Evolutionary conservation across 2,888 invertebrate species (phyloP), one percentile per base, ranked within the genome.

Genomic region (Agapostemon virescens): DNA sequence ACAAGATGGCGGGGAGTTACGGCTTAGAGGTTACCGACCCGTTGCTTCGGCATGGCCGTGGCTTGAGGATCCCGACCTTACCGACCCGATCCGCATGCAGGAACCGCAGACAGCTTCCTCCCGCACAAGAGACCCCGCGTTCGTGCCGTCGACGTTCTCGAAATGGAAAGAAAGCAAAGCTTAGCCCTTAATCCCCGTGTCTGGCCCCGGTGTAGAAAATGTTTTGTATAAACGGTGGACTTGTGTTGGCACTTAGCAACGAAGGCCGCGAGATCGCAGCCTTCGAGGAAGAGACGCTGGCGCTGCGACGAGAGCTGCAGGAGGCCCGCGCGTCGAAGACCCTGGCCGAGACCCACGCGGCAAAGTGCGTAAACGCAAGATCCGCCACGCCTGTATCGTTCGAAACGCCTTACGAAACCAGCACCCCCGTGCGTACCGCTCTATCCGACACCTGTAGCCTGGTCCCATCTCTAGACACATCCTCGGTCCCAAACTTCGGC

Each of bases 341-440:
- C 77, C 83, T 86, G 69, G 89, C 88, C 74, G 92, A 92, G 83
- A 86, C 86, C 78, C 91, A 91, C 79, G 89, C 88, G 82, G 87
- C 90, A 85, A 93, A 92, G 93, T 92, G 91, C 93, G 92, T 93
- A 91, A 91, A 88, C 85, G 89, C 85, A 82, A 86, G 81, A 81
- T 80, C 86, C 45, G 84, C 82, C 84, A 88, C 88, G 85, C 88
- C 90, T 86, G 89, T 90, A 85, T 88, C 80, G 86, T 88, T 90
- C 77, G 88, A 89, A 79, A 85, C 88, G 84, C 85, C 89, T 84
- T 87, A 89, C 89, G 88, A 90, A 87, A 90, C 90, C 86, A 91
- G 91, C 90, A 92, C 92, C 89, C 92, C 92, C 88, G 90, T 90
- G 90, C 91, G 90, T 89, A 90, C 89, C 85, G 88, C 87, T 75